Base-by-base conservation (phyloP, 2,888 invertebrate species). In the Marasmarcha lunaedactyla region DNA sequence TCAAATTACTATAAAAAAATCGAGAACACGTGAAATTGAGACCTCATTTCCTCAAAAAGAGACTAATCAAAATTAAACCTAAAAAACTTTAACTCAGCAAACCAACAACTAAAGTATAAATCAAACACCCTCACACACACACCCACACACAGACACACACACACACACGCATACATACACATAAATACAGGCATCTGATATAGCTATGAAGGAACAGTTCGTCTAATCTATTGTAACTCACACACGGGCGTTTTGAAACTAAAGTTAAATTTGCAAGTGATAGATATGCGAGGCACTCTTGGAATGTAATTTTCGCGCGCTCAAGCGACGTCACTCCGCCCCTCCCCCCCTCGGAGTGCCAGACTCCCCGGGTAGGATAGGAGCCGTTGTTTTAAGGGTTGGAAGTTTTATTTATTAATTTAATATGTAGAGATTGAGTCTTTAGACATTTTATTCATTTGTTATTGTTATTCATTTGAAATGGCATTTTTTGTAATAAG, bases 251-350 rank as follows among this genome's bases (percentile, higher is more conserved):
- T 20, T 20, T 7, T 20, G 20, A 20, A 20, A 72, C 79, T 81
- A 71, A 78, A 83, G 81, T 81, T 81, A 77, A 84, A 84, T 84
- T 83, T 78, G 74, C 77, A 63, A 73, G 81, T 84, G 84, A 84
- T 84, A 84, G 84, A 84, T 84, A 84, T 76, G 83, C 79, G 70
- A 71, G 71, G 72, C 76, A 62, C 73, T 69, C 76, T 54, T 65
- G 84, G 84, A 84, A 84, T 84, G 84, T 84, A 84, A 84, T 84
- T 78, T 83, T 79, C 78, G 72, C 83, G 72, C 78, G 73, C 72
- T 69, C 59, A 63, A 68, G 69, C 71, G 71, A 72, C 74, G 76
- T 72, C 73, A 66, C 68, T 63, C 63, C 50, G 51, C 49, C 61
- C 58, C 59, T 56, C 52, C 46, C 56, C 47, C 51, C 49, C 48